phyloP scores from a whole-genome alignment of 2,797 vertebrate species.

The Eidolon dupreanum region DNA sequence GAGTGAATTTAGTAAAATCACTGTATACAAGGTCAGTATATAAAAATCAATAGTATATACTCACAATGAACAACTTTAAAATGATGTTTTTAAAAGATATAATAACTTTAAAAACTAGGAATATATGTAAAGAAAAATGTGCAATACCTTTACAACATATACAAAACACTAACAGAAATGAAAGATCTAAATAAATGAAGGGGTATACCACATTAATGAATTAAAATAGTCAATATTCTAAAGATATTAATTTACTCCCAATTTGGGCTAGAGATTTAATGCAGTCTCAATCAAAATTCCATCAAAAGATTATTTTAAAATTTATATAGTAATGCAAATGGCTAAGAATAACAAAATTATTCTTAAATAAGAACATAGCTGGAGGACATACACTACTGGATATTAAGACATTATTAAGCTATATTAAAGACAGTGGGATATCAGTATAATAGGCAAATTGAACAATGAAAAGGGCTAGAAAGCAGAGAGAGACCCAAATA shows the following conservation, averaged over 20 bases:
- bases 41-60: neutral
- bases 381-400: neutral
- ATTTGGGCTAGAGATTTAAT: neutral
- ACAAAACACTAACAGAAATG: neutral
- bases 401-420: neutral
- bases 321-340: neutral
- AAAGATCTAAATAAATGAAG: constrained; percentile 8
- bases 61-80: neutral
- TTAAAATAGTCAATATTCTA: neutral
- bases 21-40: neutral
- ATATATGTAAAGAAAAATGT: neutral
- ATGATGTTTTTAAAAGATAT: neutral
- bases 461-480: neutral
- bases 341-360: constrained; percentile 29
- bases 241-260: constrained; percentile 8
- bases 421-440: neutral
- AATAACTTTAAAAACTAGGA: constrained; percentile 26
- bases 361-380: constrained; percentile 39
- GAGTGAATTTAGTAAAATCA: constrained; percentile 14
- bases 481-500: neutral
- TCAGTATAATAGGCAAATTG: neutral
- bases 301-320: constrained; percentile 47
- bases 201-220: neutral
- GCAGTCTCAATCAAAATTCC: neutral
- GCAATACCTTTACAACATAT: neutral